Conservation (phyloP, 2,113 vertebrate species). For the Corythaeola cristata region DNA sequence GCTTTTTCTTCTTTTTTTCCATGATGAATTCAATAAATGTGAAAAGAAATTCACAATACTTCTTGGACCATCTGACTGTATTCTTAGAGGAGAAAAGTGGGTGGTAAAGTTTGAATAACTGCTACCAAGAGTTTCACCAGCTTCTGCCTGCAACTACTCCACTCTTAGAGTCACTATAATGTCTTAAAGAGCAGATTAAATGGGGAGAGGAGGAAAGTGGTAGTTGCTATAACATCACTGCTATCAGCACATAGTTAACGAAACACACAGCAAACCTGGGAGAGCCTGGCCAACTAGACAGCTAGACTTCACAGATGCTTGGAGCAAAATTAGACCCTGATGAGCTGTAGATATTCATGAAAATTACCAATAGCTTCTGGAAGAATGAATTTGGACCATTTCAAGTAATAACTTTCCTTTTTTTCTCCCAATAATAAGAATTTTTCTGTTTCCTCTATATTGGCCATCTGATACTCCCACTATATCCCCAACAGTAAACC, state of each 20-base stretch:
- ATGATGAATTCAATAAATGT: background rate
- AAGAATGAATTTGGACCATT: background rate
- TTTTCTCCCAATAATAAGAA: background rate
- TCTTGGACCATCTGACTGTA: background rate
- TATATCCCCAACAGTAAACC: background rate
- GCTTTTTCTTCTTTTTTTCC: background rate
- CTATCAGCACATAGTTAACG: background rate
- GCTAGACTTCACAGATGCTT: background rate
- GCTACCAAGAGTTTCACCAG: background rate
- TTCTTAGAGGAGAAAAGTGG: background rate
- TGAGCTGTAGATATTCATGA: background rate
- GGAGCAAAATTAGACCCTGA: background rate
- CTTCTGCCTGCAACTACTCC: background rate
- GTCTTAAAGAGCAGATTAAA: background rate
- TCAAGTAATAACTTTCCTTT: background rate
- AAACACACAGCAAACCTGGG: background rate
- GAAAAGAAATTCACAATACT: background rate
- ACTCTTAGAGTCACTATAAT: rapidly evolving
- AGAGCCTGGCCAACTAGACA: background rate
- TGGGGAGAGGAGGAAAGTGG: background rate
- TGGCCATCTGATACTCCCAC: background rate
- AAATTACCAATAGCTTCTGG: background rate
- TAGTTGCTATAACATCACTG: background rate
- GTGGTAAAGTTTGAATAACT: background rate
- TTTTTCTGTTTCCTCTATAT: background rate